phyloP scores from a whole-genome alignment of 2,797 vertebrate species.

The Pipistrellus pipistrellus region DNA sequence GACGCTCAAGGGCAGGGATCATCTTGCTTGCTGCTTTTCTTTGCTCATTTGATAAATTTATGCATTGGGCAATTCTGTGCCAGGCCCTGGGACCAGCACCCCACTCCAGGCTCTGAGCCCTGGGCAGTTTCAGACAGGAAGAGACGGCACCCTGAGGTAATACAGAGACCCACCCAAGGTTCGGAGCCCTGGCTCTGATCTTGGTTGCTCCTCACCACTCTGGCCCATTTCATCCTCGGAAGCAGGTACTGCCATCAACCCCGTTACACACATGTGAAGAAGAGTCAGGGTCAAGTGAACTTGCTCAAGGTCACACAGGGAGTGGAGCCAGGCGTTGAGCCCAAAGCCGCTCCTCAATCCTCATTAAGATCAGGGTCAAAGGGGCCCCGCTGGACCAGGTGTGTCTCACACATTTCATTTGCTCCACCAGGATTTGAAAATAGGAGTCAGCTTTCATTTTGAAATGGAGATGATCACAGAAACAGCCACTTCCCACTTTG shows the following conservation, averaged over 20 bases:
- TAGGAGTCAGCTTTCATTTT: conserved; percentile 46
- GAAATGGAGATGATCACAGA: conserved; percentile 15
- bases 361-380: not conserved
- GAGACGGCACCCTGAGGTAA: not conserved
- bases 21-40: not conserved
- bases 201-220: not conserved
- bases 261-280: not conserved
- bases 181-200: not conserved
- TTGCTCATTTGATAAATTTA: not conserved
- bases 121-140: not conserved
- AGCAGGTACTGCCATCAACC: not conserved
- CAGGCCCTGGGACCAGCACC: not conserved
- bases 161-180: not conserved
- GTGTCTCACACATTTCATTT: not conserved
- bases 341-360: not conserved
- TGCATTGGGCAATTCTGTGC: not conserved
- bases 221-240: not conserved
- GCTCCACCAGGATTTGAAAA: not conserved
- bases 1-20: not conserved
- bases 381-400: not conserved
- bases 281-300: not conserved
- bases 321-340: not conserved
- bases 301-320: conserved; percentile 27
- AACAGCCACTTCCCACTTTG: conserved; percentile 20
- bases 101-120: no score